Evolutionary conservation across 2,113 vertebrate genomes (phyloP), one percentile per base, ranked within the genome.

Genomic region (Chionomys nivalis): DNA sequence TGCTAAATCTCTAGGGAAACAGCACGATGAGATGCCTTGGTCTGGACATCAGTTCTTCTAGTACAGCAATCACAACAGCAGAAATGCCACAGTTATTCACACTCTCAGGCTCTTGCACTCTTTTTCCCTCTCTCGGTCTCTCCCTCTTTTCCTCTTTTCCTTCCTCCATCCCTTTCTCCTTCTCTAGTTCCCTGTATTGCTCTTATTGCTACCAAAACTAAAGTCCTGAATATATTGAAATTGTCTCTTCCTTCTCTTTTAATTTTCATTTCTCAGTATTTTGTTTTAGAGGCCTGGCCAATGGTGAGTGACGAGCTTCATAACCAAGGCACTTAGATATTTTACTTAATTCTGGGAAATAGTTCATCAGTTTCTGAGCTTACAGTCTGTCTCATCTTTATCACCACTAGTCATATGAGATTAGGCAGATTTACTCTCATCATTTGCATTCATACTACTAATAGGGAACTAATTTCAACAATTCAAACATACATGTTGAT

Each of bases 351-450:
- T 95, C 78, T 39, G 13, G 91, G 66, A 96, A 94, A 77, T 75
- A 87, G 28, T 33, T 82, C 42, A 79, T 87, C 28, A 28, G 4
- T 68, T 79, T 68, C 70, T 92, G 44, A 96, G 39, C 28, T 86
- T 28, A 75, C 87, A n/a, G 65, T 91, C 73, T 95, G 55, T 82
- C 90, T 95, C 76, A 88, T n/a, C 78, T 91, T 85, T 78, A 79
- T 9, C 4, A 42, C 31, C n/a, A 73, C 77, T 83, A 92, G 87
- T 88, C 92, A 82, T 85, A 58, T 14, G 63, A 79, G n/a, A 79
- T 58, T 75, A 94, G 24, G 66, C 66, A 93, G 47, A 89, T 28
- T 49, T 92, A 55, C 93, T 85, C 58, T 52, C 66, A 90, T 47
- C 6, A 88, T 90, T 90, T 96, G 42, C 28, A 76, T 90, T 88